Percentiles rank a stretch among this genome's conserved stretches.
Evolutionary conservation across 2,888 invertebrate genomes (phyloP).

Genomic region (Poecilus cupreus): DNA sequence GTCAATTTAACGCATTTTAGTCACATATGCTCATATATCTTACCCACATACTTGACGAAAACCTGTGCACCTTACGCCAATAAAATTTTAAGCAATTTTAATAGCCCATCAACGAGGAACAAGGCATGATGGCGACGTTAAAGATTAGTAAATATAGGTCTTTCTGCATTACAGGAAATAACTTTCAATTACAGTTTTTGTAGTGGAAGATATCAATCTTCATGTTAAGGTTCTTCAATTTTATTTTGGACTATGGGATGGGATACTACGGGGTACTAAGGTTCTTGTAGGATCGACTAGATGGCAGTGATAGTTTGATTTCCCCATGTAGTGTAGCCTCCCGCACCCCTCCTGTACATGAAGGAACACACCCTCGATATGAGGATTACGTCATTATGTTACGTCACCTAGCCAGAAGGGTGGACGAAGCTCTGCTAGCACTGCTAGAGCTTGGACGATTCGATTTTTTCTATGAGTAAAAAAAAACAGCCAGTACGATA

Average conservation of each 20-base stretch:
- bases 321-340: slow-evolving; percentile 23
- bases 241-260: too few relatives aligned
- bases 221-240: too few relatives aligned
- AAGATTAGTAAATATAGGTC: too few relatives aligned
- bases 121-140: too few relatives aligned
- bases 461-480: too few relatives aligned
- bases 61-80: background rate
- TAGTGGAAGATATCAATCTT: too few relatives aligned
- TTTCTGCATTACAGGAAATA: too few relatives aligned
- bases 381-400: slow-evolving; percentile 54
- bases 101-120: background rate
- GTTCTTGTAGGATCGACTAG: slow-evolving; percentile 36
- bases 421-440: background rate
- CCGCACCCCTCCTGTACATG: slow-evolving; percentile 19
- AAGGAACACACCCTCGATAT: background rate
- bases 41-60: background rate
- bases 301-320: slow-evolving; percentile 57
- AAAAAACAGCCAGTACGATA: too few relatives aligned
- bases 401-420: slow-evolving; percentile 38
- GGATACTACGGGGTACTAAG: too few relatives aligned
- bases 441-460: background rate
- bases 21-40: background rate
- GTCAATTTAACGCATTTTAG: slow-evolving; percentile 8
- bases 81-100: background rate
- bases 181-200: too few relatives aligned